Evolutionary conservation across 2,113 vertebrate species (phyloP).

Genomic region (Osmerus eperlanus): DNA sequence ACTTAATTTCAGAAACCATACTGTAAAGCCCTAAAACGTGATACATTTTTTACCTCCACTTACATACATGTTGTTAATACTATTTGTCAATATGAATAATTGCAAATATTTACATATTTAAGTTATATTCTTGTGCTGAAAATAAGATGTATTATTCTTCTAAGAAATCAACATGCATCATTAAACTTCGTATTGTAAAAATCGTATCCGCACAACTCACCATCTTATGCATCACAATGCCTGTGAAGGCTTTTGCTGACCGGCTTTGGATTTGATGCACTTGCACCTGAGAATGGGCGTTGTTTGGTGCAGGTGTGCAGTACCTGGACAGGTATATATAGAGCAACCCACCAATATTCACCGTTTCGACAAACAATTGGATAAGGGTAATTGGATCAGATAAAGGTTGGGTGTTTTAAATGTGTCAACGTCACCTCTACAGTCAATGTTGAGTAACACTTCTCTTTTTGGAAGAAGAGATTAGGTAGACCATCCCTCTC

Average conservation of each 20-base stretch:
- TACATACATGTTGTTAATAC: not conserved
- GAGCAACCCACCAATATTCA: constrained; percentile 40
- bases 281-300: constrained; percentile 10
- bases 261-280: not conserved
- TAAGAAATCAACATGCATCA: no score
- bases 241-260: constrained; percentile 38
- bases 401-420: constrained; percentile 62
- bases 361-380: constrained; percentile 31
- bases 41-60: not conserved
- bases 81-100: no score
- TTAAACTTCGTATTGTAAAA: not conserved
- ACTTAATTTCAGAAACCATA: no score
- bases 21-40: no score
- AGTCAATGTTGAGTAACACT: constrained; percentile 43
- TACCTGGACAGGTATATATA: constrained; percentile 56
- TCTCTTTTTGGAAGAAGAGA: constrained; percentile 72
- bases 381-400: constrained; percentile 6
- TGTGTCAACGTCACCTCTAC: constrained; percentile 52
- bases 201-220: constrained; percentile 56
- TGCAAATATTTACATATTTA: not conserved
- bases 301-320: constrained; percentile 38
- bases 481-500: constrained; percentile 47
- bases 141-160: not conserved
- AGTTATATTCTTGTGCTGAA: not conserved
- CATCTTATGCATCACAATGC: constrained; percentile 58